Conservation (phyloP, 1,140 invertebrate genomes). For the Hermatobates lingyangjiaoensis region DNA sequence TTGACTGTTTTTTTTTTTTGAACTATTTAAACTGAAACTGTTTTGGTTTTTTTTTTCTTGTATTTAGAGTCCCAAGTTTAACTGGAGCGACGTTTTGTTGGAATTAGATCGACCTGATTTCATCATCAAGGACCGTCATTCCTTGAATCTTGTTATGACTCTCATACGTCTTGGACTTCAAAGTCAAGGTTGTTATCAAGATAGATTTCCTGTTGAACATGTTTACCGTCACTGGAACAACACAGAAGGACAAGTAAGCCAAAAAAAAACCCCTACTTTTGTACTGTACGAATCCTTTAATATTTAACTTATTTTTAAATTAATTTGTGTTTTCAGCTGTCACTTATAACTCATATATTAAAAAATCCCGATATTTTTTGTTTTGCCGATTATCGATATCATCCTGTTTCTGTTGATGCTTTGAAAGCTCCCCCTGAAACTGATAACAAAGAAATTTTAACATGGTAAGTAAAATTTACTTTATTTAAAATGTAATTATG, state of each 20-base stretch:
- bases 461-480: slow-evolving; percentile 37
- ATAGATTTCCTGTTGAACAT: slow-evolving; percentile 71
- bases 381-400: slow-evolving; percentile 77
- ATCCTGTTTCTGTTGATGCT: slow-evolving; percentile 65
- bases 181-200: slow-evolving; percentile 43
- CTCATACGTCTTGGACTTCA: slow-evolving; percentile 56
- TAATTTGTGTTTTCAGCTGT: slow-evolving; percentile 36
- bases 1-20: neutral
- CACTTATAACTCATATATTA: slow-evolving; percentile 65
- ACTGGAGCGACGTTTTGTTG: slow-evolving; percentile 80
- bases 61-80: slow-evolving; percentile 43
- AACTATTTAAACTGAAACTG: neutral
- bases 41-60: slow-evolving; percentile 12
- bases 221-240: slow-evolving; percentile 84
- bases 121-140: slow-evolving; percentile 64
- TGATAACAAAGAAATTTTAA: slow-evolving; percentile 78
- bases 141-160: slow-evolving; percentile 59
- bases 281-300: no score
- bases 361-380: slow-evolving; percentile 86
- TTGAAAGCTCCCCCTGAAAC: slow-evolving; percentile 81
- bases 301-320: no score
- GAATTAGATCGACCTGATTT: slow-evolving; percentile 84
- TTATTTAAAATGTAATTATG: neutral
- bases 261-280: neutral
- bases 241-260: slow-evolving; percentile 50